Percentiles rank a stretch among this genome's conserved stretches.
Conservation (phyloP, 2,888 invertebrate species). For the Drymonia ruficornis region DNA sequence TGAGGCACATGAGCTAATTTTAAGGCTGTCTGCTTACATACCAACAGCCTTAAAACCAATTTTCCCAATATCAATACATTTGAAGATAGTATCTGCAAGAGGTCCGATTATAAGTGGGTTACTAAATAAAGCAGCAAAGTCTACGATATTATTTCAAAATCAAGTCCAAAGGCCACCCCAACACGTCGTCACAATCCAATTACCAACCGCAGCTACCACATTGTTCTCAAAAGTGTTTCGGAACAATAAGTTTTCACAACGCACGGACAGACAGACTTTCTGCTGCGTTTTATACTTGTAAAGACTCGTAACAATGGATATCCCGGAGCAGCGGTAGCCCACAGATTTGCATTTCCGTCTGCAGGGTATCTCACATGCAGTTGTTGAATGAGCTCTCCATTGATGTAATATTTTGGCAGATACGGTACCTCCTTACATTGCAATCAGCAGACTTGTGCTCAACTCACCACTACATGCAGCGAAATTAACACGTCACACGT, state of each 20-base stretch:
- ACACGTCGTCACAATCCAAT: constrained; percentile 3
- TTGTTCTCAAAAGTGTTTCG: constrained; percentile 5
- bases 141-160: neutral
- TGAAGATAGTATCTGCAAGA: too few relatives aligned
- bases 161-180: constrained; percentile 1
- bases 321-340: neutral
- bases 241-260: constrained; percentile 5
- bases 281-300: neutral
- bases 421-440: too few relatives aligned
- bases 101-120: neutral
- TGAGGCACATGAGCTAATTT: too few relatives aligned
- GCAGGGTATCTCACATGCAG: neutral
- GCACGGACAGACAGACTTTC: neutral
- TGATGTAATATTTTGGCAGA: too few relatives aligned
- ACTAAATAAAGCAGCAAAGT: neutral
- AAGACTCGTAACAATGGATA: neutral
- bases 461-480: too few relatives aligned
- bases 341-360: neutral
- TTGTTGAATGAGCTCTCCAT: too few relatives aligned
- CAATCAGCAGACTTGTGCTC: too few relatives aligned
- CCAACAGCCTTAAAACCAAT: too few relatives aligned
- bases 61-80: too few relatives aligned
- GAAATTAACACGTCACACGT: too few relatives aligned
- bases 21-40: too few relatives aligned
- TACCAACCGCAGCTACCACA: neutral